These are phyloP conservation scores for Phaonia tiefii DNA, from an alignment of 2,888 invertebrate genomes.

Conservation along the genomic window DNA sequence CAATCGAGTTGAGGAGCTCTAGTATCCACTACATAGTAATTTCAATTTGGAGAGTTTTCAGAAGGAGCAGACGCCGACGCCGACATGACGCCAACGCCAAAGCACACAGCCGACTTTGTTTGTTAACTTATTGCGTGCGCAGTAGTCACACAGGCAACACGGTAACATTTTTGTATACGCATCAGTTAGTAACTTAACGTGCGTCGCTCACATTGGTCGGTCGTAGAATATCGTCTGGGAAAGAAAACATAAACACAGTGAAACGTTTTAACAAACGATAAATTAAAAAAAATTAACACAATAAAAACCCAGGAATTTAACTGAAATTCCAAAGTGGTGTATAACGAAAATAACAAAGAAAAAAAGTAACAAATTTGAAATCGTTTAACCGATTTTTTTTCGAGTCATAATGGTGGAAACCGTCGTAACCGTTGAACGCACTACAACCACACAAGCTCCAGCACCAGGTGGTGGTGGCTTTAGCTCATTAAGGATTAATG, in stretches of 20 bases:
- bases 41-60: slow-evolving; percentile 31
- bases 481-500: slow-evolving; percentile 88
- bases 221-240: background rate
- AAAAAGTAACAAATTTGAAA: slow-evolving; percentile 42
- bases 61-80: background rate
- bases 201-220: slow-evolving; percentile 58
- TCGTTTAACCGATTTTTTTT: slow-evolving; percentile 39
- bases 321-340: background rate
- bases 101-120: background rate
- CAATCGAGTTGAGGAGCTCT: background rate
- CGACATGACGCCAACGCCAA: background rate
- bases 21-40: background rate
- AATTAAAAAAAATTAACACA: background rate
- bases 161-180: slow-evolving; percentile 49
- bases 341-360: slow-evolving; percentile 14
- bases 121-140: slow-evolving; percentile 52
- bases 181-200: slow-evolving; percentile 60
- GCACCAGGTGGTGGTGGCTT: slow-evolving; percentile 80
- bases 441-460: slow-evolving; percentile 81
- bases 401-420: slow-evolving; percentile 89
- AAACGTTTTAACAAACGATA: slow-evolving; percentile 11
- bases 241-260: slow-evolving; percentile 20
- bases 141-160: slow-evolving; percentile 41
- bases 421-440: slow-evolving; percentile 89
- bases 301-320: background rate